These are phyloP conservation scores for Euthynnus affinis DNA, from an alignment of 2,797 vertebrate species.

Conservation along the genomic window DNA sequence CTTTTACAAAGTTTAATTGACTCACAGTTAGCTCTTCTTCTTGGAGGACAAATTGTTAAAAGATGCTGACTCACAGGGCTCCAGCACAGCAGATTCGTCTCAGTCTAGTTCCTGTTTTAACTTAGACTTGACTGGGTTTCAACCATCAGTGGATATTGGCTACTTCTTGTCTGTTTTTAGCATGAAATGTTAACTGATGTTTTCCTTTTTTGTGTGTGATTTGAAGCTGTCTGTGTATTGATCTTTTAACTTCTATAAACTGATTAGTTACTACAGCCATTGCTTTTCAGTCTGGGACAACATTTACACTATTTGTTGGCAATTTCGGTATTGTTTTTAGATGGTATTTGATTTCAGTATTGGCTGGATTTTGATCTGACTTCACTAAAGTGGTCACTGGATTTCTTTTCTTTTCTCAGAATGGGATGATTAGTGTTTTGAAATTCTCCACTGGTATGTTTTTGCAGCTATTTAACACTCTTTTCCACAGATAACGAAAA, in stretches of 20 bases:
- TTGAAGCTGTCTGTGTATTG: neutral
- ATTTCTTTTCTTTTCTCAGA: neutral
- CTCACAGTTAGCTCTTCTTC: neutral
- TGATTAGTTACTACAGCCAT: neutral
- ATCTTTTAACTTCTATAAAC: neutral
- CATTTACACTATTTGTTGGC: neutral
- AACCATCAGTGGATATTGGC: neutral
- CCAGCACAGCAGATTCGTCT: neutral
- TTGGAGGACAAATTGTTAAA: neutral
- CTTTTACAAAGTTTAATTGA: neutral
- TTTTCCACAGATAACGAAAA: conserved; percentile 81
- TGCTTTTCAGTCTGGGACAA: neutral
- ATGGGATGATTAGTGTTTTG: neutral
- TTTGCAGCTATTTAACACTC: conserved; percentile 33
- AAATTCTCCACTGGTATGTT: neutral
- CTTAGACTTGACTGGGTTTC: neutral
- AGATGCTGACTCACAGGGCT: neutral
- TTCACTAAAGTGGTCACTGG: neutral
- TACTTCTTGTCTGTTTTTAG: neutral
- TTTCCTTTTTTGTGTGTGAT: neutral
- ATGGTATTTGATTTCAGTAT: neutral
- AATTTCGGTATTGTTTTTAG: neutral
- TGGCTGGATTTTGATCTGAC: neutral
- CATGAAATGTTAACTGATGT: neutral
- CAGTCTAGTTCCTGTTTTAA: neutral